Evolutionary conservation across 2,797 vertebrate species (phyloP), one percentile per base, ranked within the genome.

Genomic region (Enteromius radiatus): DNA sequence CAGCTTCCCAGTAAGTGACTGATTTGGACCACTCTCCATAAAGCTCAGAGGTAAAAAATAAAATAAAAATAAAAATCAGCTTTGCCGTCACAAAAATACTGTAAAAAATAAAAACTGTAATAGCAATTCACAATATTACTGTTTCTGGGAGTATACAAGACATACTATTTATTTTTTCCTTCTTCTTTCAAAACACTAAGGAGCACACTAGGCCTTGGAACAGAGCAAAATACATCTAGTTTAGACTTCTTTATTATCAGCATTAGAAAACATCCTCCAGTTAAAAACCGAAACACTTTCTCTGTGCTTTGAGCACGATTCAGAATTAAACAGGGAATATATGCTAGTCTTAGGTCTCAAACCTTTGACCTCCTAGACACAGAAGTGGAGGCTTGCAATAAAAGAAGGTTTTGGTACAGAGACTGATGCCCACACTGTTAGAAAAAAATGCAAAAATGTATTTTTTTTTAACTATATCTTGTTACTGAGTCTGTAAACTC

Each of bases 311-410:
- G 21, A 56, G 71, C 49, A 54, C 31, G 7, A 33, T 54, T n/a
- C 21, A 23, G 21, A 75, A 75, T 38, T 56, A 75, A 38, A 59
- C 52, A 21, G 31, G 21, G 7, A 56, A 26, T 14, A 26, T 38
- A 56, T 41, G 6, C 31, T 56, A 75, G 71, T 56, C 71, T 10
- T 17, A 56, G 21, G 31, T 56, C 33, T 59, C 33, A 23, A 38
- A 74, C n/a, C 6, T 56, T 56, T 75, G 49, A 38, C 49, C 33
- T 56, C 21, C 33, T 7, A 26, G 2, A 75, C 26, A 26, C 73
- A 75, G 12, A 75, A 56, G 59, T 59, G 12, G 31, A 75, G 47
- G 33, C 52, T n/a, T n/a, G 73, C n/a, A 41, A 75, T 75, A 56
- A 26, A 59, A 75, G 1, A n/a, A 23, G 21, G 56, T 56, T 56